Conservation (phyloP, 1,140 invertebrate genomes). For the Homalodisca vitripennis region DNA sequence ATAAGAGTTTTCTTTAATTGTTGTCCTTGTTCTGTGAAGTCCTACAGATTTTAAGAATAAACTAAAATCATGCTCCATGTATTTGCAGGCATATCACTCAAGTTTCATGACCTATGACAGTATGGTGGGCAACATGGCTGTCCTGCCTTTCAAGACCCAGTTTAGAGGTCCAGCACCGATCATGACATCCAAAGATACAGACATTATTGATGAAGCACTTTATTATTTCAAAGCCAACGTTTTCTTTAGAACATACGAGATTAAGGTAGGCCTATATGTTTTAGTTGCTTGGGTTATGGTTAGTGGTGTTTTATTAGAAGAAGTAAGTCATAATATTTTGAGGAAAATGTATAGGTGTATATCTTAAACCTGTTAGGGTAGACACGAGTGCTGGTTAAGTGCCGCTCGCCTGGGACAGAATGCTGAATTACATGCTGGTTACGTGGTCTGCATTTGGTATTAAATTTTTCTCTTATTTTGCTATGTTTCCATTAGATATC, state of each 20-base stretch:
- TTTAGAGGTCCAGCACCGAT: slow-evolving; percentile 84
- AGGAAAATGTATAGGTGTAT: not conserved
- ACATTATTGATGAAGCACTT: slow-evolving; percentile 97
- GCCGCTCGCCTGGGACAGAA: not conserved
- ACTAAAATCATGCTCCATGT: too few species aligned
- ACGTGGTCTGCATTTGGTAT: too few species aligned
- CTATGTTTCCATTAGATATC: too few species aligned
- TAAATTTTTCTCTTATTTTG: too few species aligned
- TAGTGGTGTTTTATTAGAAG: not conserved
- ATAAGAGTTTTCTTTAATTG: too few species aligned
- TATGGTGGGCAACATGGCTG: slow-evolving; percentile 87
- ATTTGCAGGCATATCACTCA: slow-evolving; percentile 95
- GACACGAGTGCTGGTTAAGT: not conserved
- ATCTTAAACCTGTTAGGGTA: not conserved
- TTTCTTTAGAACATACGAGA: slow-evolving; percentile 98
- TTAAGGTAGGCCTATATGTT: slow-evolving; percentile 59
- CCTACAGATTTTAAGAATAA: too few species aligned
- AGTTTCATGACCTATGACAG: slow-evolving; percentile 72
- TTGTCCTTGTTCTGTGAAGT: too few species aligned
- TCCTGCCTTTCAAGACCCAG: slow-evolving; percentile 83
- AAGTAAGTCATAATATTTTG: not conserved
- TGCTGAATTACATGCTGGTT: not conserved
- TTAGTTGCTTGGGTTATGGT: slow-evolving; percentile 50
- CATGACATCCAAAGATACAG: slow-evolving; percentile 65
- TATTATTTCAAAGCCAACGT: slow-evolving; percentile 99